Conservation (phyloP, 2,113 vertebrate species). For the Jaculus jaculus region DNA sequence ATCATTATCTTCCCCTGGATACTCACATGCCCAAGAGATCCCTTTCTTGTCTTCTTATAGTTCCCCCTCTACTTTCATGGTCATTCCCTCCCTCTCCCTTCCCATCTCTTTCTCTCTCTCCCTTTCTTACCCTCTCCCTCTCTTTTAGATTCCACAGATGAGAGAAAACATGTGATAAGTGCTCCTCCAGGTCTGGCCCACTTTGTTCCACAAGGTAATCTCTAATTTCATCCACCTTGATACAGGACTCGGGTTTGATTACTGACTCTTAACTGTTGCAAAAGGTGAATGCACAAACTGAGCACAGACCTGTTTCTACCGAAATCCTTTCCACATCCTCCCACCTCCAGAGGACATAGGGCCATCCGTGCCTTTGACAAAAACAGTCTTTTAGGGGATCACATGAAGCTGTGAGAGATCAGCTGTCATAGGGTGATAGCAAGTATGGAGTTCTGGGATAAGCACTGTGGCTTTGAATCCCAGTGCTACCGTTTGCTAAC, state of each 20-base stretch:
- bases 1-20: not conserved
- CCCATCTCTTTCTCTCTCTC: not conserved
- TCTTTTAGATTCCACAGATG: not conserved
- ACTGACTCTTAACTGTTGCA: not conserved
- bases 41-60: not conserved
- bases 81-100: not conserved
- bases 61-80: too few species aligned
- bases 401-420: not conserved
- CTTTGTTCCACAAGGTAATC: not conserved
- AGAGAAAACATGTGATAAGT: not conserved
- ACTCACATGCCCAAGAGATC: not conserved
- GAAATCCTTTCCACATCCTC: not conserved
- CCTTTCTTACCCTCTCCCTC: not conserved
- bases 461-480: not conserved
- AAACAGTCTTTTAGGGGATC: constrained; percentile 5
- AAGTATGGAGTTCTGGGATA: not conserved
- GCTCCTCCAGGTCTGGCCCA: not conserved
- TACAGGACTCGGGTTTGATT: not conserved
- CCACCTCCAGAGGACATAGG: not conserved
- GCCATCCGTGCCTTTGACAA: constrained; percentile 50
- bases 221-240: not conserved
- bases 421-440: not conserved
- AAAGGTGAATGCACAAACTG: not conserved
- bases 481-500: not conserved
- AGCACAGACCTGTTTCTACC: not conserved